phyloP scores from a whole-genome alignment of 2,113 vertebrate genomes.

The Corynorhinus townsendii region DNA sequence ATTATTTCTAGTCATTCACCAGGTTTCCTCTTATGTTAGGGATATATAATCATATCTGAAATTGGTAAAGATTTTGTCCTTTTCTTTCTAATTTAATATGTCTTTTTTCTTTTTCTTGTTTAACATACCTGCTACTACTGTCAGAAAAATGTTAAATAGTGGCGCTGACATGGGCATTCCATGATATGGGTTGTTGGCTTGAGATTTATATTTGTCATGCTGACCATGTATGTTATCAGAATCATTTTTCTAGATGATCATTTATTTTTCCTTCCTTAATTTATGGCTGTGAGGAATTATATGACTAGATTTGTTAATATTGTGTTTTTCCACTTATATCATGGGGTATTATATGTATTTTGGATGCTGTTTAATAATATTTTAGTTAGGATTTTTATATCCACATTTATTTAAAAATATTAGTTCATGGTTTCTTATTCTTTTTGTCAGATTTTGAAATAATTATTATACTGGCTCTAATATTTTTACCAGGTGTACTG shows the following conservation, averaged over 20 bases:
- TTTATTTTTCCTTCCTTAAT: neutral
- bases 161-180: neutral
- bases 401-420: neutral
- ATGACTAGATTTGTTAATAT: neutral
- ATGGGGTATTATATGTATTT: neutral
- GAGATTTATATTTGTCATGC: neutral
- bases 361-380: neutral
- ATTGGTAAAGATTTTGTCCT: neutral
- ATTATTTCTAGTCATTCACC: neutral
- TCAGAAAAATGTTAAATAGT: neutral
- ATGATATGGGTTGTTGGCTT: neutral
- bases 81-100: neutral
- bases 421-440: neutral
- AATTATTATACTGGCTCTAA: neutral
- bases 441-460: slow-evolving; percentile 21
- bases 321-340: neutral
- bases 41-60: neutral
- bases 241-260: neutral
- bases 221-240: neutral
- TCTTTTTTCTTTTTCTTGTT: neutral
- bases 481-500: neutral
- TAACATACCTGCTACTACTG: neutral
- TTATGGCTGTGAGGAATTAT: neutral
- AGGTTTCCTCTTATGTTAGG: neutral
- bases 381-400: neutral